Evolutionary conservation across 1,140 invertebrate genomes (phyloP).

Genomic region (Pararge aegeria): DNA sequence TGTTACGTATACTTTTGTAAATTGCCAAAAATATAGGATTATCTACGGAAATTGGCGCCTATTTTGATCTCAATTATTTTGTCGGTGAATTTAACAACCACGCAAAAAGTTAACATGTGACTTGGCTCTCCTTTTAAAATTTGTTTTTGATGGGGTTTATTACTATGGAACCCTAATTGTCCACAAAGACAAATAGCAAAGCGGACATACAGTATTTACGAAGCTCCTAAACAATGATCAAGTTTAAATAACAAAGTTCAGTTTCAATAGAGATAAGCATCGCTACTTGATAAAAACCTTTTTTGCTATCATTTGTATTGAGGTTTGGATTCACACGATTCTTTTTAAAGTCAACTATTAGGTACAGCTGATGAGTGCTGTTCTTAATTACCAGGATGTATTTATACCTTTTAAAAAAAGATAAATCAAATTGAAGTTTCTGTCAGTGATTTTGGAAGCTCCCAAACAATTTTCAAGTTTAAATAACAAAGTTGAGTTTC

Average conservation of each 20-base stretch:
- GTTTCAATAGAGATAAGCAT: conserved; percentile 1
- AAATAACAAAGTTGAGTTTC: conserved; percentile 4
- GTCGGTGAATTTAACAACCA: no score
- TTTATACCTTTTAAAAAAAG: neutral
- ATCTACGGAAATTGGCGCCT: no score
- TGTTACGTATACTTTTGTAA: no score
- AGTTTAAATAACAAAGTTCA: conserved; percentile 1
- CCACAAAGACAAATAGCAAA: neutral
- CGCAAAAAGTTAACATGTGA: no score
- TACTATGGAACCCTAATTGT: neutral
- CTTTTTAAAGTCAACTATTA: neutral
- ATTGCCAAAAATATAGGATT: no score
- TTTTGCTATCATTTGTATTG: neutral
- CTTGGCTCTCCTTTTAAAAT: no score
- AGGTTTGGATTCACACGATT: neutral
- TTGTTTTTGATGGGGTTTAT: no score
- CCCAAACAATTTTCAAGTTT: no score
- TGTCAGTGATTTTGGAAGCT: no score
- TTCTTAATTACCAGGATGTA: neutral
- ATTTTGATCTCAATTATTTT: no score
- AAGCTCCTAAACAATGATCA: neutral
- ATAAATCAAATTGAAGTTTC: no score
- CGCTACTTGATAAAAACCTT: neutral
- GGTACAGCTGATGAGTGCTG: neutral
- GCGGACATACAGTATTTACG: neutral